phyloP scores from a whole-genome alignment of 1,140 invertebrate species.

The Diachasma alloeum region DNA sequence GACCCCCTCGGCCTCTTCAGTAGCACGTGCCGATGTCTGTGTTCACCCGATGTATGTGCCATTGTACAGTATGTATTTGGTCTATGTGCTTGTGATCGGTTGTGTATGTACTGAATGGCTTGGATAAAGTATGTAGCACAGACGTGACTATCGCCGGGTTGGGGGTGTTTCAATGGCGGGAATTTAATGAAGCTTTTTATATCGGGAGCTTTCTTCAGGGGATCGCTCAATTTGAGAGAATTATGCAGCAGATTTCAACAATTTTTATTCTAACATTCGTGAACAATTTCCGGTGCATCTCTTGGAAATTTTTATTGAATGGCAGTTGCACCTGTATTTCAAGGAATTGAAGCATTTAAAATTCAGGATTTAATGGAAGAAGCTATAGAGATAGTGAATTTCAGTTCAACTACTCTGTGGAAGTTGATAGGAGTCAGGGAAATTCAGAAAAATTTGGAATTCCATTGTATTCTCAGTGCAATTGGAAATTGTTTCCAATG shows the following conservation, averaged over 20 bases:
- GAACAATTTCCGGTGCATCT: too few relatives aligned
- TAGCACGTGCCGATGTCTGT: slow-evolving; percentile 53
- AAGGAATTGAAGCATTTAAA: too few relatives aligned
- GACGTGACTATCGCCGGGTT: neutral
- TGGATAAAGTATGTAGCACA: neutral
- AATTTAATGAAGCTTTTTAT: neutral
- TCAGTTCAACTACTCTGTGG: too few relatives aligned
- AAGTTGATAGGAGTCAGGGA: too few relatives aligned
- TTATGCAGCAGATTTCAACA: neutral
- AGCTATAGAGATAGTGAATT: too few relatives aligned
- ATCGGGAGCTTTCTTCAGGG: neutral
- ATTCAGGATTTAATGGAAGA: too few relatives aligned
- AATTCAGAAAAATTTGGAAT: too few relatives aligned
- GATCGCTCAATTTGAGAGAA: neutral
- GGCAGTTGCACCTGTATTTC: too few relatives aligned
- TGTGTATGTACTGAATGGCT: neutral
- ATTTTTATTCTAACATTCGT: too few relatives aligned
- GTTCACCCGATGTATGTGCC: slow-evolving; percentile 24
- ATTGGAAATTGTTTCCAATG: too few relatives aligned
- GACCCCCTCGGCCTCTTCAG: slow-evolving; percentile 34
- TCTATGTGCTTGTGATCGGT: neutral
- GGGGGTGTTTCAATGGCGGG: neutral
- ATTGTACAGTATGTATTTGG: neutral
- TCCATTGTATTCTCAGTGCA: too few relatives aligned
- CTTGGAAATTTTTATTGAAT: too few relatives aligned